Evolutionary conservation across 2,113 vertebrate genomes (phyloP).

Genomic region (Heterocephalus glaber): DNA sequence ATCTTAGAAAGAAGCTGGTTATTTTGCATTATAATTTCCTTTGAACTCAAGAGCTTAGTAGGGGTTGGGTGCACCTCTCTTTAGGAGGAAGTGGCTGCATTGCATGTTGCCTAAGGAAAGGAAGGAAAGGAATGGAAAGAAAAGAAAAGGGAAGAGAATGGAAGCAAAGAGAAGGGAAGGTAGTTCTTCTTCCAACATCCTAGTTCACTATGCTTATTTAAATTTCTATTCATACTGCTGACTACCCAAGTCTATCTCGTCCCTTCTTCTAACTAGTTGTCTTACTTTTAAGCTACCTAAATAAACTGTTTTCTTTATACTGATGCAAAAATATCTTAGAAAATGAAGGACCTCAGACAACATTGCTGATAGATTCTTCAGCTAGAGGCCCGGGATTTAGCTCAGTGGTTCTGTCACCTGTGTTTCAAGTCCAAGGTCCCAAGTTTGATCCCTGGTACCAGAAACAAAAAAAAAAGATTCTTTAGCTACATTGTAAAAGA

Average conservation of each 20-base stretch:
- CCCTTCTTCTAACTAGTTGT: background rate
- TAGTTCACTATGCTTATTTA: background rate
- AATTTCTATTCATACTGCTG: background rate
- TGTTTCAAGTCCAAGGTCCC: no score
- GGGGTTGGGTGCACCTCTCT: no score
- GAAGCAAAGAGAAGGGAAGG: no score
- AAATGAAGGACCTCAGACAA: background rate
- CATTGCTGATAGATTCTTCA: no score
- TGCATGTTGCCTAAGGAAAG: background rate
- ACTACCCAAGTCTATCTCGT: background rate
- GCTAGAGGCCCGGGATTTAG: no score
- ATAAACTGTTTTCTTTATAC: background rate
- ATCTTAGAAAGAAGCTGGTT: no score
- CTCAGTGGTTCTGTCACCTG: no score
- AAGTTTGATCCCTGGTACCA: no score
- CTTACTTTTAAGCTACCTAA: background rate
- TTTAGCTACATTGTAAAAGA: background rate
- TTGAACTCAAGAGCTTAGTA: background rate
- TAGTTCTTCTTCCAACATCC: background rate
- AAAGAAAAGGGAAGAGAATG: background rate
- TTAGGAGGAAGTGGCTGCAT: background rate
- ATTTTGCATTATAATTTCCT: background rate
- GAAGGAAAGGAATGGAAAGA: no score
- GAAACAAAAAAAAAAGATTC: no score
- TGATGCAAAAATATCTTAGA: background rate